Percentiles rank a stretch among this genome's conserved stretches.
These are phyloP conservation scores for Ectobius pallidus DNA, from an alignment of 2,888 invertebrate species.

Conservation along the genomic window DNA sequence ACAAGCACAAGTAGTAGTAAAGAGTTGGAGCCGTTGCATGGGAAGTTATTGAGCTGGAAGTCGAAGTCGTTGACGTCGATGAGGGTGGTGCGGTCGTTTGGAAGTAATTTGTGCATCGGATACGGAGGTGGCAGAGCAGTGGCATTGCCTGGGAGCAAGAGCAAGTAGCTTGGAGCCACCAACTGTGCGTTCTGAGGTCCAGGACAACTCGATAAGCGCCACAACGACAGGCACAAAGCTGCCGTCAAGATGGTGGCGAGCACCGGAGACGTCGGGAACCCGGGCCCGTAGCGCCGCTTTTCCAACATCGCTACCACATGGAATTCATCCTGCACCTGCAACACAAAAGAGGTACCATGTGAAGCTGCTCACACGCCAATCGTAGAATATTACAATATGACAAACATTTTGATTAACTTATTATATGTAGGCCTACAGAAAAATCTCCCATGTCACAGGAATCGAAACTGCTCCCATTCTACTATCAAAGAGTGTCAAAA, in stretches of 20 bases:
- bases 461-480: no score
- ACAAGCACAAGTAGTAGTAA: constrained; percentile 68
- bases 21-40: constrained; percentile 57
- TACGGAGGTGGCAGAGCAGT: constrained; percentile 38
- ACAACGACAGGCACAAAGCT: constrained; percentile 38
- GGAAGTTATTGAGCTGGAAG: constrained; percentile 65
- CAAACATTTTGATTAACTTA: no score
- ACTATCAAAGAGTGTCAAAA: no score
- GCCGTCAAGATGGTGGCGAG: constrained; percentile 34
- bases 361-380: not conserved
- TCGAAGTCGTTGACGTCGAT: constrained; percentile 67
- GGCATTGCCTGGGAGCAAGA: constrained; percentile 41
- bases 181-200: not conserved
- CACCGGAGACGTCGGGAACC: constrained; percentile 34
- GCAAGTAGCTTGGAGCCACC: constrained; percentile 38
- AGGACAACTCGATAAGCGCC: constrained; percentile 36
- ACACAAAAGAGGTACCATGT: not conserved
- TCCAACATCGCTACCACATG: constrained; percentile 36
- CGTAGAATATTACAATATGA: no score
- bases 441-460: no score
- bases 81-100: constrained; percentile 54
- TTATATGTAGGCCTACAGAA: no score
- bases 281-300: constrained; percentile 37
- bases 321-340: not conserved
- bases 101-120: constrained; percentile 44